Evolutionary conservation across 2,113 vertebrate species (phyloP).

Genomic region (Myotis brandtii): DNA sequence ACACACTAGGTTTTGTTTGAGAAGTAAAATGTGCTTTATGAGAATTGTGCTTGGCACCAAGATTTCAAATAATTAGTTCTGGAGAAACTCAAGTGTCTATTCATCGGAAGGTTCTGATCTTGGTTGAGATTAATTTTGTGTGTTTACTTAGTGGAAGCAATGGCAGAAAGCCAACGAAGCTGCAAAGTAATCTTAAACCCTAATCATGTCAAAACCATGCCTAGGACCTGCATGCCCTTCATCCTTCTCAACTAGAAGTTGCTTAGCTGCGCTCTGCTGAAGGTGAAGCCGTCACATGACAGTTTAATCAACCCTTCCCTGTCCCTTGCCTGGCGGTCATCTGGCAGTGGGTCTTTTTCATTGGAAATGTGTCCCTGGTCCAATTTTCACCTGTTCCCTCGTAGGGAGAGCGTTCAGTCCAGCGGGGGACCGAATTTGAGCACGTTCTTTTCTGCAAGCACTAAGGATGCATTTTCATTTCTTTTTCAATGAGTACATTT

Average conservation of each 20-base stretch:
- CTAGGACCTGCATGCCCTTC: slow-evolving; percentile 49
- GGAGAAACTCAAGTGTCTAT: not conserved
- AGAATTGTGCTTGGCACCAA: not conserved
- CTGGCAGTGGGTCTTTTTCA: slow-evolving; percentile 72
- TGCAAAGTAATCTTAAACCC: not conserved
- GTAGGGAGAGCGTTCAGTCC: slow-evolving; percentile 62
- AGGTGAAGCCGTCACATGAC: slow-evolving; percentile 74
- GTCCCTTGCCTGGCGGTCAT: slow-evolving; percentile 77
- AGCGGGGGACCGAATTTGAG: slow-evolving; percentile 42
- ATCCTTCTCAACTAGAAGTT: slow-evolving; percentile 58
- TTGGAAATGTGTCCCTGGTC: slow-evolving; percentile 66
- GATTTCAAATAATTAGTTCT: slow-evolving; percentile 14
- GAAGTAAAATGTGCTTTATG: slow-evolving; percentile 10
- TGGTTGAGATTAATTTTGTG: slow-evolving; percentile 55
- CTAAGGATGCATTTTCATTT: slow-evolving; percentile 70
- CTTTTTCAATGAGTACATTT: slow-evolving; percentile 45
- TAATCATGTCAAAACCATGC: slow-evolving; percentile 49
- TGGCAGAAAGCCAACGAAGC: slow-evolving; percentile 49
- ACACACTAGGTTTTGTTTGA: not conserved
- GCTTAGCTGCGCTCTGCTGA: not conserved
- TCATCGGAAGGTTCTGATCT: slow-evolving; percentile 66
- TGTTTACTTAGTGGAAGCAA: slow-evolving; percentile 59
- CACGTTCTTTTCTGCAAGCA: slow-evolving; percentile 63
- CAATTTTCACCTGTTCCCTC: slow-evolving; percentile 78
- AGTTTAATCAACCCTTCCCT: slow-evolving; percentile 77